Percentiles rank a stretch among this genome's conserved stretches.
These are phyloP conservation scores for Prietella phreatophila DNA, from an alignment of 2,113 vertebrate species.

Conservation along the genomic window DNA sequence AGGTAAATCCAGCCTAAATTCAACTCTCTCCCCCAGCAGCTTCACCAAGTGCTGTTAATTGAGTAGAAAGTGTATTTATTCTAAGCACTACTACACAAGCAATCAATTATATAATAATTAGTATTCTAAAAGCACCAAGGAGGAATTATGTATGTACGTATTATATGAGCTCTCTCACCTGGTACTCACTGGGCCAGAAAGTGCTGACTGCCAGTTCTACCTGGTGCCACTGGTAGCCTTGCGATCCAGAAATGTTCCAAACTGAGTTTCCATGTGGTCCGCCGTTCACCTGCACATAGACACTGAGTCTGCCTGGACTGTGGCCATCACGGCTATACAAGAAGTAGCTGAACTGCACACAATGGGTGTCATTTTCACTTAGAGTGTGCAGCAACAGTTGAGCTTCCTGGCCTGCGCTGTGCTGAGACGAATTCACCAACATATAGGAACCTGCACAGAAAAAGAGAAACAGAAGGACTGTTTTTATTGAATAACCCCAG, in stretches of 20 bases:
- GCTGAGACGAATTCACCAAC: constrained; percentile 91
- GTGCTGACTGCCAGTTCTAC: constrained; percentile 93
- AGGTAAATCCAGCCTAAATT: constrained; percentile 58
- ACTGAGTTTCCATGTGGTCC: constrained; percentile 84
- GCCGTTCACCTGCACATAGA: constrained; percentile 85
- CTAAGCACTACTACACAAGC: background rate
- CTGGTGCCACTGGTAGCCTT: constrained; percentile 90
- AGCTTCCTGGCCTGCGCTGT: constrained; percentile 80
- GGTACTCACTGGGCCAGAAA: constrained; percentile 96
- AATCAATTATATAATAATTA: constrained; percentile 10
- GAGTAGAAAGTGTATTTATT: background rate
- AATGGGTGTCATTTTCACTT: constrained; percentile 97
- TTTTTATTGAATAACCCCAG: background rate
- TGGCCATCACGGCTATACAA: constrained; percentile 88
- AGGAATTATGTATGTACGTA: background rate
- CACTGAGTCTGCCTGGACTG: constrained; percentile 83
- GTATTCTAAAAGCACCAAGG: background rate
- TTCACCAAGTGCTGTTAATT: background rate
- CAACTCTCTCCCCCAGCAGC: background rate
- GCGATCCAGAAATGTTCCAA: constrained; percentile 88
- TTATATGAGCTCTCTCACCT: constrained; percentile 71
- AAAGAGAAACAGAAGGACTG: constrained; percentile 44
- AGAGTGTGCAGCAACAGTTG: constrained; percentile 85
- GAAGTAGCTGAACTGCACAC: constrained; percentile 97
- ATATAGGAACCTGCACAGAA: constrained; percentile 72